These are phyloP conservation scores for Silurus glanis DNA, from an alignment of 2,113 vertebrate species.

Conservation along the genomic window DNA sequence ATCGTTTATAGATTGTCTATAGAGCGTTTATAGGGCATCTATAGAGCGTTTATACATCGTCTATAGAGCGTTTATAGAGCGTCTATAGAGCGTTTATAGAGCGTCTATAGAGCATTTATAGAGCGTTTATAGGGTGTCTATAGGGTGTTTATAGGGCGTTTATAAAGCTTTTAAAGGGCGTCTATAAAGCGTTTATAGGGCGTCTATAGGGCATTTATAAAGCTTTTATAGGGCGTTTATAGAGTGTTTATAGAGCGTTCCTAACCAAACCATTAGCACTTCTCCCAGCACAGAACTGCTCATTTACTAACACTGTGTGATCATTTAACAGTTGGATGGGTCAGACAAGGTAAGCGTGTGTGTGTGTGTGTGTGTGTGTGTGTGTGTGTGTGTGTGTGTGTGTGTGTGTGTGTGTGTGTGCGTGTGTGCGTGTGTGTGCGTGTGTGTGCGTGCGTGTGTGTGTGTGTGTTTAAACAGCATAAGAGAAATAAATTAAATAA, in stretches of 20 bases:
- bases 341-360: constrained; percentile 35
- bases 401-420: constrained; percentile 4
- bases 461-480: background rate
- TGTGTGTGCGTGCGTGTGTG: background rate
- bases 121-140: no score
- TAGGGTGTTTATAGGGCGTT: no score
- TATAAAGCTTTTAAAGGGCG: no score
- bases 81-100: no score
- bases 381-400: background rate
- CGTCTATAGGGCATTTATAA: no score
- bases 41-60: no score
- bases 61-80: no score
- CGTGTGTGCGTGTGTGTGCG: background rate
- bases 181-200: no score
- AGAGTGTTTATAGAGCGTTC: background rate
- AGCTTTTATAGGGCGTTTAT: background rate
- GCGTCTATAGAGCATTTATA: no score
- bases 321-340: constrained; percentile 54
- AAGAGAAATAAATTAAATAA: no score
- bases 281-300: background rate
- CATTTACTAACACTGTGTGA: constrained; percentile 16
- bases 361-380: constrained; percentile 22
- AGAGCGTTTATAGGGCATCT: no score
- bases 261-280: constrained; percentile 22
- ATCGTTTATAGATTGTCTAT: no score